Conservation (phyloP, 2,888 invertebrate genomes). For the Harpalus rubripes region DNA sequence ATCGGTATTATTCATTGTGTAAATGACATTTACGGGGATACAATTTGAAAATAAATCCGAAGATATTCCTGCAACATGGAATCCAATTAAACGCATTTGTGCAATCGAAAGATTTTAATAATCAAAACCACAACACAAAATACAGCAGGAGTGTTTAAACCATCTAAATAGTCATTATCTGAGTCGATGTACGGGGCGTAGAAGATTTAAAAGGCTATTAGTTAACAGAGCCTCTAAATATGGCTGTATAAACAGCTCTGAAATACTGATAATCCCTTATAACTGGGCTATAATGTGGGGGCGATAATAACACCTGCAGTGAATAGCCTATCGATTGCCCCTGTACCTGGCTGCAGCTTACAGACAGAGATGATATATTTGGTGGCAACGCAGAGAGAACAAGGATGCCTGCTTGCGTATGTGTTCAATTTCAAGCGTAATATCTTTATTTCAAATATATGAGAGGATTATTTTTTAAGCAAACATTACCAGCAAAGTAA, state of each 20-base stretch:
- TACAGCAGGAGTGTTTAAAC: slow-evolving; percentile 19
- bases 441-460: slow-evolving; percentile 46
- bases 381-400: background rate
- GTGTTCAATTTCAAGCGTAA: slow-evolving; percentile 23
- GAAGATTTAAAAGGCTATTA: slow-evolving; percentile 62
- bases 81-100: slow-evolving; percentile 40
- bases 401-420: slow-evolving; percentile 7
- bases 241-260: slow-evolving; percentile 63
- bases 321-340: slow-evolving; percentile 68
- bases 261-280: slow-evolving; percentile 64
- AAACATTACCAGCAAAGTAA: slow-evolving; percentile 37
- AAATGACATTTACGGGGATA: too few species aligned
- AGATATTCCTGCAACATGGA: background rate
- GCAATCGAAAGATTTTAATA: slow-evolving; percentile 50
- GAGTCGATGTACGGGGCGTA: slow-evolving; percentile 15
- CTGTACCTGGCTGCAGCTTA: slow-evolving; percentile 39
- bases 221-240: slow-evolving; percentile 64
- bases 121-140: slow-evolving; percentile 29
- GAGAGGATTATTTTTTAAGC: slow-evolving; percentile 35
- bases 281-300: slow-evolving; percentile 64
- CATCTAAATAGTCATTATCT: slow-evolving; percentile 51
- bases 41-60: too few species aligned
- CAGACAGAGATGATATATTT: slow-evolving; percentile 23
- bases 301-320: slow-evolving; percentile 72
- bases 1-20: too few species aligned